Evolutionary conservation across 2,888 invertebrate genomes (phyloP).

Genomic region (Melolontha melolontha): DNA sequence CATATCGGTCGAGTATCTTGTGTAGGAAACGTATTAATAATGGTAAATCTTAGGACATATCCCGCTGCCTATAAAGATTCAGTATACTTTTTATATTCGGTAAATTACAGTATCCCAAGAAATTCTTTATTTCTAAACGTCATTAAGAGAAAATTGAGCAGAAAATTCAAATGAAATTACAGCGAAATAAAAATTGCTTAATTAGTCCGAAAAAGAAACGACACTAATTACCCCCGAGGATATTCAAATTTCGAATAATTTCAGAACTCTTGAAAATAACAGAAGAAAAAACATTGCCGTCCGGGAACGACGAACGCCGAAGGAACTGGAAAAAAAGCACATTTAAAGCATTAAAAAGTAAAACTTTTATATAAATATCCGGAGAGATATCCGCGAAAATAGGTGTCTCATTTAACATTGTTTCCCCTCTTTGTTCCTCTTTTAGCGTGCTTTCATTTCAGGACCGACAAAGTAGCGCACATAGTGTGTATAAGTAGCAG

Average conservation of each 20-base stretch:
- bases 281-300: slow-evolving; percentile 43
- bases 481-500: slow-evolving; percentile 15
- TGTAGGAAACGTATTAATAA: no score
- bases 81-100: no score
- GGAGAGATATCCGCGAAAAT: slow-evolving; percentile 42
- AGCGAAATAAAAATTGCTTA: slow-evolving; percentile 34
- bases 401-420: slow-evolving; percentile 43
- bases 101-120: no score
- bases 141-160: slow-evolving; percentile 25
- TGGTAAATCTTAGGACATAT: no score
- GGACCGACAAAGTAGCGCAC: background rate
- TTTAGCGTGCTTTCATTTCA: slow-evolving; percentile 44
- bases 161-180: slow-evolving; percentile 34
- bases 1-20: no score
- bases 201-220: slow-evolving; percentile 30
- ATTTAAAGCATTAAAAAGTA: slow-evolving; percentile 50
- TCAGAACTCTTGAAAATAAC: slow-evolving; percentile 32
- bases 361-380: slow-evolving; percentile 43
- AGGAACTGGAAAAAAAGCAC: slow-evolving; percentile 1
- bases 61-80: no score
- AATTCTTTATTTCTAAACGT: slow-evolving; percentile 25
- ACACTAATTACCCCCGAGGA: slow-evolving; percentile 34
- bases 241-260: slow-evolving; percentile 38
- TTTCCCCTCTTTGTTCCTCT: slow-evolving; percentile 29
- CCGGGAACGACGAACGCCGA: background rate